Evolutionary conservation across 2,888 invertebrate genomes (phyloP).

Genomic region (Gryllus longicercus): DNA sequence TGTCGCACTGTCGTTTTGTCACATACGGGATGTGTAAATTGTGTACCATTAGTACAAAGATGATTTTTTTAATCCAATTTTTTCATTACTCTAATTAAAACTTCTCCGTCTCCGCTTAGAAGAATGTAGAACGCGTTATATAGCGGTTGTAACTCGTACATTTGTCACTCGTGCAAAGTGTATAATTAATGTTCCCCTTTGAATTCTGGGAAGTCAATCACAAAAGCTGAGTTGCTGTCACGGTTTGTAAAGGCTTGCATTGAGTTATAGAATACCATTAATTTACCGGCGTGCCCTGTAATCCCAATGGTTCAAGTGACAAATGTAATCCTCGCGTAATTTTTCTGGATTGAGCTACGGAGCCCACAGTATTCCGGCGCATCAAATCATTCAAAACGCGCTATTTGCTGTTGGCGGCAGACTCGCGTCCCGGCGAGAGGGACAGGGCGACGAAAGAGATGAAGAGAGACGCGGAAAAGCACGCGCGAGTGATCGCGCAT

Average conservation of each 20-base stretch:
- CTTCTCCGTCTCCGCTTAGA: neutral
- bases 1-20: too few species aligned
- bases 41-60: too few species aligned
- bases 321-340: constrained; percentile 17
- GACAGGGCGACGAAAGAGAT: too few species aligned
- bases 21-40: too few species aligned
- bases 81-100: neutral
- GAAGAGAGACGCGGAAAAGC: neutral
- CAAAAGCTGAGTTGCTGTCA: neutral
- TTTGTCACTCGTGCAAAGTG: neutral
- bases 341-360: neutral
- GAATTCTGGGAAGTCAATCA: neutral
- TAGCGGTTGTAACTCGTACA: neutral
- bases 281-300: neutral
- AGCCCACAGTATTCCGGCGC: neutral
- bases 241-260: neutral
- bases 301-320: constrained; percentile 11
- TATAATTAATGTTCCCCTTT: neutral
- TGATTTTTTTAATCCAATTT: neutral
- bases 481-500: neutral
- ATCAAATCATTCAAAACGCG: neutral
- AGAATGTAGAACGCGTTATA: neutral
- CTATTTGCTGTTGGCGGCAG: neutral
- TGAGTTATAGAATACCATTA: constrained; percentile 3
- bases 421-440: neutral